These are phyloP conservation scores for Poicephalus gulielmi DNA, from an alignment of 2,113 vertebrate genomes.

Conservation along the genomic window DNA sequence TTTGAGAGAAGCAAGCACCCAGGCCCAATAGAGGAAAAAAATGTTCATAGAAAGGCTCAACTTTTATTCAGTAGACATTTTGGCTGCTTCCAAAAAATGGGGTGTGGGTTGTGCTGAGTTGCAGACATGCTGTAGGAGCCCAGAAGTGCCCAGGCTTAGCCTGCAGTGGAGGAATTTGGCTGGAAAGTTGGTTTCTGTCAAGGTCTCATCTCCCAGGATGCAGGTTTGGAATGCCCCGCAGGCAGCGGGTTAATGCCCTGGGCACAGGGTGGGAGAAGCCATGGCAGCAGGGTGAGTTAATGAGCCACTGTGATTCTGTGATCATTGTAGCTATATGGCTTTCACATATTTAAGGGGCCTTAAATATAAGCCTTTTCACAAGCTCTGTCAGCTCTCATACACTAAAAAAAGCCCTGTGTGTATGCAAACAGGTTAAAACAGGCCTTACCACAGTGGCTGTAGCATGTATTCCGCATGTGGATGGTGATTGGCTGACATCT, in stretches of 20 bases:
- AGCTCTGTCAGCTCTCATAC: neutral
- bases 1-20: neutral
- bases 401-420: neutral
- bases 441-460: neutral
- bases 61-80: neutral
- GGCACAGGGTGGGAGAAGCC: neutral
- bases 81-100: neutral
- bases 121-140: neutral
- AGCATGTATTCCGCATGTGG: rapidly evolving
- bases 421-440: neutral
- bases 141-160: neutral
- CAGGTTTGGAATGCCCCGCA: neutral
- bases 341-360: neutral
- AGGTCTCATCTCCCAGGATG: slow-evolving; percentile 26
- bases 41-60: neutral
- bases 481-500: neutral
- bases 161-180: neutral
- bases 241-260: slow-evolving; percentile 11
- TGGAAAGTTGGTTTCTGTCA: neutral
- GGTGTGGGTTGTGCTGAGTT: neutral
- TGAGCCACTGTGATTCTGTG: neutral
- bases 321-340: neutral
- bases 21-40: neutral
- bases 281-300: neutral
- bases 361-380: neutral